phyloP scores from a whole-genome alignment of 2,113 vertebrate genomes.

The Apaloderma vittatum region DNA sequence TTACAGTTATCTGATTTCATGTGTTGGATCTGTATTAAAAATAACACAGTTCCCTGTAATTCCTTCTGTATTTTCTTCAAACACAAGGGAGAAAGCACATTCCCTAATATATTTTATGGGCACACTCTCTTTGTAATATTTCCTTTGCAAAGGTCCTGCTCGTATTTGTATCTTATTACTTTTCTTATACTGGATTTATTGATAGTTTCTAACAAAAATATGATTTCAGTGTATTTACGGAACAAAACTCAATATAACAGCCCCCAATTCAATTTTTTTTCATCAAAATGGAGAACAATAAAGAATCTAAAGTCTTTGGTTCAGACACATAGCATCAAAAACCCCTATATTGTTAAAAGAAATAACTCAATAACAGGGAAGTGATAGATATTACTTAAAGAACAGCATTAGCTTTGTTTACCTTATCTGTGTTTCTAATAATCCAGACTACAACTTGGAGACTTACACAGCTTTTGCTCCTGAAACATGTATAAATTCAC shows the following conservation, averaged over 20 bases:
- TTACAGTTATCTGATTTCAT: constrained; percentile 50
- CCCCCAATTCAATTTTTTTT: constrained; percentile 95
- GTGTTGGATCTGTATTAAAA: constrained; percentile 67
- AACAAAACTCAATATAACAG: constrained; percentile 94
- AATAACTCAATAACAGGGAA: constrained; percentile 94
- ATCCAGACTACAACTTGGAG: constrained; percentile 55
- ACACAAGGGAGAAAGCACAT: constrained; percentile 67
- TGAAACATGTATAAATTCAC: constrained; percentile 53
- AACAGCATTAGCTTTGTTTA: constrained; percentile 87
- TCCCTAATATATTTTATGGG: constrained; percentile 81
- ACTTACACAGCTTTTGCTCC: constrained; percentile 48
- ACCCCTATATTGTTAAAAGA: constrained; percentile 91
- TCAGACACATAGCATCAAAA: constrained; percentile 91
- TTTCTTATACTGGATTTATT: constrained; percentile 96
- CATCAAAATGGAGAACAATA: constrained; percentile 98
- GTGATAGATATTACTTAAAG: constrained; percentile 98
- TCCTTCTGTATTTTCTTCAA: constrained; percentile 71
- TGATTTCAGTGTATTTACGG: constrained; percentile 96
- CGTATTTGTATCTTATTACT: constrained; percentile 94
- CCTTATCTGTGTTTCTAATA: constrained; percentile 78
- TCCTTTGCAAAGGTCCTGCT: constrained; percentile 87
- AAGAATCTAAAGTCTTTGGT: constrained; percentile 89
- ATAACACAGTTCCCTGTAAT: constrained; percentile 53
- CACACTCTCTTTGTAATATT: constrained; percentile 80
- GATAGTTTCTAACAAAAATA: constrained; percentile 99